Percentiles rank a stretch among this genome's conserved stretches.
These are phyloP conservation scores for Drosophila pallidifrons DNA, from an alignment of 1,140 invertebrate genomes.

Conservation along the genomic window DNA sequence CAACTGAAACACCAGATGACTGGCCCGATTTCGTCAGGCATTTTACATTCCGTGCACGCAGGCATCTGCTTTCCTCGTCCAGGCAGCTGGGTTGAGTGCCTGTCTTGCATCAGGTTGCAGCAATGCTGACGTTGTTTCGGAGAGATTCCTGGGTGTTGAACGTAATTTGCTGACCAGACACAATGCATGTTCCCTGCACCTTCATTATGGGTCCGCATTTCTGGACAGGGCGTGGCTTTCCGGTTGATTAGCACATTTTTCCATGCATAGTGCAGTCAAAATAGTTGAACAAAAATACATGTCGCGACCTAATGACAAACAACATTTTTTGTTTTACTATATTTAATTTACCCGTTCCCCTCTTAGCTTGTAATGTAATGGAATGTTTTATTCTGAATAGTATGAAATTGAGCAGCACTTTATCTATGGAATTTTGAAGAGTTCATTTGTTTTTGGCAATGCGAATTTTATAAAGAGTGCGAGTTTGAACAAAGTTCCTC, in stretches of 20 bases:
- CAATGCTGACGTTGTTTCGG: neutral
- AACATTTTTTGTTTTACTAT: neutral
- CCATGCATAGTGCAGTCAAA: constrained; percentile 2
- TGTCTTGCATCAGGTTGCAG: constrained; percentile 39
- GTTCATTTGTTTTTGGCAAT: too few species aligned
- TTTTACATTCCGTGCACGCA: constrained; percentile 70
- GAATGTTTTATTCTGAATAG: too few species aligned
- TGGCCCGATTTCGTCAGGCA: constrained; percentile 58
- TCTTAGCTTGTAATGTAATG: neutral
- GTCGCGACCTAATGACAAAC: neutral
- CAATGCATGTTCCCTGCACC: constrained; percentile 67
- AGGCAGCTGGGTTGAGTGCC: neutral
- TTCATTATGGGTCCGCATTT: constrained; percentile 67
- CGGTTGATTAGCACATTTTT: constrained; percentile 41
- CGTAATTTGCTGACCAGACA: constrained; percentile 59
- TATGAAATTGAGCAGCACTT: too few species aligned
- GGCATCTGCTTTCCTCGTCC: constrained; percentile 18
- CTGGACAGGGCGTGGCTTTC: constrained; percentile 13
- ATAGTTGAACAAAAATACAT: constrained; percentile 10
- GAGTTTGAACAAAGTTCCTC: too few species aligned
- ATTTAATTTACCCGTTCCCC: neutral
- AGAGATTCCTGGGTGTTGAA: constrained; percentile 39
- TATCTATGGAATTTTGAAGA: too few species aligned
- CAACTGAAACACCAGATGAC: constrained; percentile 46
- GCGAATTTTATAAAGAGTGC: too few species aligned